Evolutionary conservation across 2,113 vertebrate species (phyloP).

Genomic region (Chaetops frenatus): DNA sequence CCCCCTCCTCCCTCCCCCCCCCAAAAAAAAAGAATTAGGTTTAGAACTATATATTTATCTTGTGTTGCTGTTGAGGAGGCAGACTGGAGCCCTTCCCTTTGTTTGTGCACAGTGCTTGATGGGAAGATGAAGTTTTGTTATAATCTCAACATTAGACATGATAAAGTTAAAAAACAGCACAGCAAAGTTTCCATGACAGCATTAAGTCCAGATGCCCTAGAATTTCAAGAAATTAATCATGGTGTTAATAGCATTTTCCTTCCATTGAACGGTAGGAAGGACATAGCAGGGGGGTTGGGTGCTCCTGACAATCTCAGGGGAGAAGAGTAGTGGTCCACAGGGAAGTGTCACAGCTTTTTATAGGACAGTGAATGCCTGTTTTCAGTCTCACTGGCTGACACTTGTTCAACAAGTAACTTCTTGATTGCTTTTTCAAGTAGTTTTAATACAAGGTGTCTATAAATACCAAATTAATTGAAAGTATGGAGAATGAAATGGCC

Average conservation of each 20-base stretch:
- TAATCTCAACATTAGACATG: not conserved
- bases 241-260: not conserved
- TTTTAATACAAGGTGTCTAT: not conserved
- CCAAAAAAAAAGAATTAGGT: not conserved
- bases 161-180: not conserved
- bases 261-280: not conserved
- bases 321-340: not conserved
- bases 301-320: not conserved
- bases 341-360: not conserved
- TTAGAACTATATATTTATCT: not conserved
- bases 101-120: accelerated
- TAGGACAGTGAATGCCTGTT: not conserved
- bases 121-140: not conserved
- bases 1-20: accelerated
- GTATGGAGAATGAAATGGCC: not conserved
- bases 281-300: not conserved
- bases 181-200: not conserved
- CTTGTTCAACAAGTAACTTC: not conserved
- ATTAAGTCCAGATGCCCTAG: not conserved
- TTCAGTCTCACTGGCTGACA: not conserved
- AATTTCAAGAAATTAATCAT: not conserved
- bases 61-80: not conserved
- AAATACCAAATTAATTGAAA: not conserved
- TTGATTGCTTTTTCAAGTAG: not conserved
- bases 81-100: not conserved